These are phyloP conservation scores for Andrena camellia DNA, from an alignment of 2,888 invertebrate species.

Conservation along the genomic window DNA sequence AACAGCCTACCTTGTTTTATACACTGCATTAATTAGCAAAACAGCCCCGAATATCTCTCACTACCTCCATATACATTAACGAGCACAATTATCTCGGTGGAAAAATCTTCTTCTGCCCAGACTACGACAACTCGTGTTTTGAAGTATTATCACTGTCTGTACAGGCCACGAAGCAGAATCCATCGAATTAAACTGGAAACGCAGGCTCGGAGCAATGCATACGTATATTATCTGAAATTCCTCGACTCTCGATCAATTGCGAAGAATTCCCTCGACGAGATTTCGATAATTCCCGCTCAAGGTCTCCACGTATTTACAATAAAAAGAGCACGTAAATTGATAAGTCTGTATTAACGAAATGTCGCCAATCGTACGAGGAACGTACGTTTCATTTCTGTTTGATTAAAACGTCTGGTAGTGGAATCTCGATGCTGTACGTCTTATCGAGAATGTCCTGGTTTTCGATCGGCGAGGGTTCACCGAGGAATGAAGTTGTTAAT, in stretches of 20 bases:
- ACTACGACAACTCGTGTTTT: not conserved
- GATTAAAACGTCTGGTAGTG: not conserved
- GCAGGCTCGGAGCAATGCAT: too few relatives aligned
- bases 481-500: constrained; percentile 30
- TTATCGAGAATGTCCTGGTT: constrained; percentile 1
- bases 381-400: not conserved
- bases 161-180: not conserved
- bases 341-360: constrained; percentile 2
- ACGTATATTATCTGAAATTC: not conserved
- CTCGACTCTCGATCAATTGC: not conserved
- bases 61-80: not conserved
- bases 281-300: not conserved
- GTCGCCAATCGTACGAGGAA: not conserved
- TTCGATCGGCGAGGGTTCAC: constrained; percentile 1
- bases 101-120: not conserved
- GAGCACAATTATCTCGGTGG: not conserved
- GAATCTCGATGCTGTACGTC: not conserved
- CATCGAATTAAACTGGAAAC: too few relatives aligned
- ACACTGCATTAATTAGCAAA: not conserved
- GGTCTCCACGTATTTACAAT: not conserved
- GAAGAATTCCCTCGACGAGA: not conserved
- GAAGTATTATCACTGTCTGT: not conserved
- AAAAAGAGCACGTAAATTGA: not conserved
- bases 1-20: too few relatives aligned
- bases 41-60: not conserved